Conservation (phyloP, 2,888 invertebrate species). For the Lissocephala sabroskyi region DNA sequence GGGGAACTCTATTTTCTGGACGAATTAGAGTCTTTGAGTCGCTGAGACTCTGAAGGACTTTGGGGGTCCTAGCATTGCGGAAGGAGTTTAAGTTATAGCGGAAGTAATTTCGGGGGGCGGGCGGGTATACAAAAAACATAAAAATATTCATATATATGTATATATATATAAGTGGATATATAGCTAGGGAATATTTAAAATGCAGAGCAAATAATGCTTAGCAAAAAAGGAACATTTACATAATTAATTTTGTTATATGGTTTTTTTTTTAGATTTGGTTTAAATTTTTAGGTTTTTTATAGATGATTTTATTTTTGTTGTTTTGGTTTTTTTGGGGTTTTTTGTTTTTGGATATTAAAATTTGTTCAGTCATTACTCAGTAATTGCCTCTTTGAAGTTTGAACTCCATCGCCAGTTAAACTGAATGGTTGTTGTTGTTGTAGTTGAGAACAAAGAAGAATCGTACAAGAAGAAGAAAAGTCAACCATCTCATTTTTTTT, state of each 20-base stretch:
- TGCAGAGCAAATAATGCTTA: constrained; percentile 66
- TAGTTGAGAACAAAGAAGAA: constrained; percentile 32
- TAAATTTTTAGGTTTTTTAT: constrained; percentile 16
- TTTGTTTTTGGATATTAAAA: constrained; percentile 46
- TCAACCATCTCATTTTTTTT: constrained; percentile 27
- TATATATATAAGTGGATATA: too few relatives aligned
- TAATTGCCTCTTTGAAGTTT: constrained; percentile 97
- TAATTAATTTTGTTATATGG: constrained; percentile 9
- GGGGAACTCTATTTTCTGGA: too few relatives aligned
- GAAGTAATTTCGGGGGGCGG: too few relatives aligned
- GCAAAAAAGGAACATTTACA: constrained; percentile 61
- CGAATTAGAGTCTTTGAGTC: too few relatives aligned
- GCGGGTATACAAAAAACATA: constrained; percentile 52
- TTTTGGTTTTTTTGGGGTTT: constrained; percentile 9
- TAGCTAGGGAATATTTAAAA: constrained; percentile 56
- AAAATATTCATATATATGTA: too few relatives aligned
- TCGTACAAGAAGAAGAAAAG: constrained; percentile 52
- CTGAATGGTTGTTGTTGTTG: constrained; percentile 72
- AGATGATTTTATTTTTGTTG: constrained; percentile 6
- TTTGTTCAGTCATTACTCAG: constrained; percentile 75
- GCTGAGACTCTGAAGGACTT: too few relatives aligned
- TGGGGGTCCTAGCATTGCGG: too few relatives aligned
- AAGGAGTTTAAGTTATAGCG: too few relatives aligned
- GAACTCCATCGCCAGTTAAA: constrained; percentile 97
- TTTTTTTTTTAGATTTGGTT: constrained; percentile 17